A percentile compares a stretch with the other conserved stretches of the same genome.
These are phyloP conservation scores for Akabosia matsudoensis DNA, from an alignment of 1,140 invertebrate genomes.

Conservation along the genomic window DNA sequence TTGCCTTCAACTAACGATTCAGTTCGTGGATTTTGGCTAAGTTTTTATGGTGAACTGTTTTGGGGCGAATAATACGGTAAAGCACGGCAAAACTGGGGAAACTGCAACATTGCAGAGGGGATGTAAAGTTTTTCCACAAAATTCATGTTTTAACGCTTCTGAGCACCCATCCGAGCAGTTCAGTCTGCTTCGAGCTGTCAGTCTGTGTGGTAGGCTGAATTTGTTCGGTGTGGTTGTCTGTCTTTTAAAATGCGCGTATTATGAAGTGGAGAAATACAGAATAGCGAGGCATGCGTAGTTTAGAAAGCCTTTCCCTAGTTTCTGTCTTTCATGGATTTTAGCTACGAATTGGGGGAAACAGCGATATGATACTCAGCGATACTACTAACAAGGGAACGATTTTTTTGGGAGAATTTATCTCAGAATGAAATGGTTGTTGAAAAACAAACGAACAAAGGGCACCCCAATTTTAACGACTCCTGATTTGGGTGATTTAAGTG, in stretches of 20 bases:
- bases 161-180: not conserved
- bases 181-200: not conserved
- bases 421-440: not conserved
- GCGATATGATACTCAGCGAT: too few relatives aligned
- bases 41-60: too few relatives aligned
- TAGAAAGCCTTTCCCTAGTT: not conserved
- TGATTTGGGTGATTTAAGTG: conserved; percentile 8
- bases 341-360: not conserved
- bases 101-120: not conserved
- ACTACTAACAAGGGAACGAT: too few relatives aligned
- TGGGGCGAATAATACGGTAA: too few relatives aligned
- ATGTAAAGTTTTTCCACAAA: not conserved
- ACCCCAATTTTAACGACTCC: not conserved
- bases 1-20: too few relatives aligned
- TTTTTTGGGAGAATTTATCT: not conserved
- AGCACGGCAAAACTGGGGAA: not conserved
- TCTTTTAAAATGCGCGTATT: too few relatives aligned
- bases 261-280: too few relatives aligned
- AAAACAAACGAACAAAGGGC: not conserved
- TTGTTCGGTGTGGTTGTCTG: too few relatives aligned
- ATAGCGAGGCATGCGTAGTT: too few relatives aligned
- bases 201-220: not conserved
- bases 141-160: not conserved
- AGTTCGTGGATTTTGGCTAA: too few relatives aligned
- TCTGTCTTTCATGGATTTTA: not conserved